Base-by-base conservation (phyloP, 2,797 vertebrate genomes). In the Spinus olivaceus region DNA sequence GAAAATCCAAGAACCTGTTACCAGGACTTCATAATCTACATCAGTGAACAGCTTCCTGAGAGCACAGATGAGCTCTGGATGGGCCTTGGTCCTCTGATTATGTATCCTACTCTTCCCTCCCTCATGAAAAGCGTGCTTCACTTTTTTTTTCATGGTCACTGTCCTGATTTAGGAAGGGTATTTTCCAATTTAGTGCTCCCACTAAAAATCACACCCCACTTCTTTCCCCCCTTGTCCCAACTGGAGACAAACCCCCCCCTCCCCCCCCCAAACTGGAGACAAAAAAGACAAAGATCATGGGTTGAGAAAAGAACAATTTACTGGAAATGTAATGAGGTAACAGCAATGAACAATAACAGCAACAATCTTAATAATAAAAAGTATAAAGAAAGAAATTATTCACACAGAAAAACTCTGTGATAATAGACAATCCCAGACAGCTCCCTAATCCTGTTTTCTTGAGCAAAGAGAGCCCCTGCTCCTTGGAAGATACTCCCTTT, bases 151-250 rank as follows among this genome's bases (percentile, higher is more conserved):
- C 39, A 20, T 64, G 42, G 53, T 61, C 39, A 53, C 20, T 33
- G 16, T 33, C 28, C 16, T 69, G 39, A 11, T 53, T 60, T 33
- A 53, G 39, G 24, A 53, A 53, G 19, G 8, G 3, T 39, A 46
- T 46, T 77, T 17, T 46, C 33, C 28, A 39, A 8, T 60, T 46
- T 44, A 39, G 25, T 60, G 11, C 8, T 60, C 13, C 19, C 39
- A 39, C 12, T 59, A 59, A 59, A 76, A 50, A 44, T 14, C 28
- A 28, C 8, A 24, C 0, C 0, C 16, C 9, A 33, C n/a, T 85
- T 19, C 8, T 8, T 50, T 12, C 10, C 12, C 8, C 12, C 2
- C 9, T 3, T 28, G 2, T 9, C 2, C 39, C 28, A 53, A 4
- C 0, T 39, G 20, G 13, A 53, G 54, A 37, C 35, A 37, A 37